Conservation (phyloP, 2,888 invertebrate genomes). For the Notodonta dromedarius region DNA sequence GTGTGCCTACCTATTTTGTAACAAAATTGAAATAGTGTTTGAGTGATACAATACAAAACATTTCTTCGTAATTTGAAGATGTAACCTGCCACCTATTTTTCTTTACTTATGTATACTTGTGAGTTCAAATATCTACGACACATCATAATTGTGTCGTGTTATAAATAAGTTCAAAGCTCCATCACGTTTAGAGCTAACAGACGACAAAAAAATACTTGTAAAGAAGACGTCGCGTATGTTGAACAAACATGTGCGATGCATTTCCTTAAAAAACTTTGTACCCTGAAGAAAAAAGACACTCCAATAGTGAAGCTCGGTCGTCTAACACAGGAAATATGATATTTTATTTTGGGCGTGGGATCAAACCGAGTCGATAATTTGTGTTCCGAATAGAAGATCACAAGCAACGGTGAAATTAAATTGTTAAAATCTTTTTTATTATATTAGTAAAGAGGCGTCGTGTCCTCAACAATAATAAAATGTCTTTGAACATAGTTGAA, state of each 20-base stretch:
- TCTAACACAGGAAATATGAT: conserved; percentile 84
- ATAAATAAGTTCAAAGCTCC: conserved; percentile 22
- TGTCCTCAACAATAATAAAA: conserved; percentile 54
- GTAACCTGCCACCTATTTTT: background rate
- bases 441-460: conserved; percentile 63
- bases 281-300: conserved; percentile 74
- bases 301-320: conserved; percentile 75
- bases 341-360: conserved; percentile 84
- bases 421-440: conserved; percentile 69
- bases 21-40: too few relatives aligned
- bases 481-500: conserved; percentile 49
- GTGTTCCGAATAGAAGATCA: conserved; percentile 77
- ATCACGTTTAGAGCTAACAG: conserved; percentile 34
- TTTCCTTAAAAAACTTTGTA: conserved; percentile 77
- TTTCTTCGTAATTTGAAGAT: background rate
- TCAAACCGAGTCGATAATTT: conserved; percentile 82
- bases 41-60: too few relatives aligned
- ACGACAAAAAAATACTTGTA: conserved; percentile 53
- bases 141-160: conserved; percentile 6
- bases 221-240: conserved; percentile 69
- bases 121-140: conserved; percentile 4
- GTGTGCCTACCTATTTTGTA: too few relatives aligned
- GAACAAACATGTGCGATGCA: conserved; percentile 80
- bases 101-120: conserved; percentile 15
- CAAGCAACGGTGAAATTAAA: conserved; percentile 73